Base-by-base conservation (phyloP, 2,888 invertebrate species). In the Pseudolycoriella hygida region DNA sequence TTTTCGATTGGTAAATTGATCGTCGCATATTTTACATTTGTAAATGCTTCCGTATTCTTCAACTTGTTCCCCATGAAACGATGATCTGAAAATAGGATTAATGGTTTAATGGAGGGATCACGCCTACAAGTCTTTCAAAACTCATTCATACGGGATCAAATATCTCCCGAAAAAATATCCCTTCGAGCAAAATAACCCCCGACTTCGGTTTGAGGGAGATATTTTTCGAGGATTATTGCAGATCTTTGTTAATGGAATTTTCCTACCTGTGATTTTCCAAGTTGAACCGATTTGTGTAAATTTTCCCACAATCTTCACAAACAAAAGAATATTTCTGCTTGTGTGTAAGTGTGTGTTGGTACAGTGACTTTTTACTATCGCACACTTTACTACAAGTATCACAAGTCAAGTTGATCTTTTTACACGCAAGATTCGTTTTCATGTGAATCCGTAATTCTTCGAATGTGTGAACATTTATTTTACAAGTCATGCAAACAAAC, bases 301-400 rank as follows among this genome's bases (percentile, higher is more conserved):
- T 25, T 37, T 47, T 47, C 12, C 48, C 48, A n/a, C 48, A 48
- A 25, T 48, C 43, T 20, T 48, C 48, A 30, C 48, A 48, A 1
- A 46, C 19, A n/a, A 38, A 46, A 17, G 17, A 31, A 11, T 14
- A 30, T 17, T 42, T 44, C 15, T 43, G 38, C 4, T 45, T 31
- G 17, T 48, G 48, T 1, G 32, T 42, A 12, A 46, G 17, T 6
- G 41, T n/a, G 11, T 48, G 48, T 19, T 46, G 46, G 11, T 41
- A 38, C 30, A 48, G 17, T 6, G 42, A n/a, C 39, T 48, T 48
- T 31, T 42, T 46, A 2, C 18, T 46, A 6, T 46, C 45, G 30
- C 40, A 48, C 2, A 41, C 17, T 44, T 46, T 46, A 10, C 18
- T 17, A 18, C 48, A 48, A 1, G 43, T 20, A 4, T 46, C 44